These are phyloP conservation scores for Monarcha castaneiventris DNA, from an alignment of 2,113 vertebrate species.

Conservation along the genomic window DNA sequence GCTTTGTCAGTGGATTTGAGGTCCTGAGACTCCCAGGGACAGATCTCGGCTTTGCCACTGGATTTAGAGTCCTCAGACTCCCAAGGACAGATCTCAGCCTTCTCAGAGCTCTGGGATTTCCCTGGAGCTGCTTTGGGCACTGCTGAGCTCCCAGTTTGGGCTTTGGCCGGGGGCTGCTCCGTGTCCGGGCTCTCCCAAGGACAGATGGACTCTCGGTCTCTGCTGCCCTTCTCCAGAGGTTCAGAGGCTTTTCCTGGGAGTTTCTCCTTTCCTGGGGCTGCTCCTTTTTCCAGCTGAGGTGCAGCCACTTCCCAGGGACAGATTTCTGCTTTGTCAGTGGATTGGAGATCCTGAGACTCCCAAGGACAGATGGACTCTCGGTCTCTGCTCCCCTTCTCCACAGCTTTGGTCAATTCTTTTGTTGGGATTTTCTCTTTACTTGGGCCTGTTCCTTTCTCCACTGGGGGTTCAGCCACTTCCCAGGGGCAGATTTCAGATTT, in stretches of 20 bases:
- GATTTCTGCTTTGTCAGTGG: too few relatives aligned
- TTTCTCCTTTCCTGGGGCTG: rapidly evolving
- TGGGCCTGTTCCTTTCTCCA: too few relatives aligned
- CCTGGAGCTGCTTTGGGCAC: background rate
- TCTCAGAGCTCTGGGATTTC: background rate
- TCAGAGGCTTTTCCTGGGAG: rapidly evolving
- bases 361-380: too few relatives aligned
- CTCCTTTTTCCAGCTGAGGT: background rate
- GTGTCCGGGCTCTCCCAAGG: constrained; percentile 50
- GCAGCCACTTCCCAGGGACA: too few relatives aligned
- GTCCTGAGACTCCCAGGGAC: constrained; percentile 33
- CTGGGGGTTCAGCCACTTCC: too few relatives aligned
- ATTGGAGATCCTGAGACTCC: background rate
- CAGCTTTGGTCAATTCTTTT: too few relatives aligned
- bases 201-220: background rate
- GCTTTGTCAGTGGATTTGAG: too few relatives aligned
- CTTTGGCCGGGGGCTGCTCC: background rate
- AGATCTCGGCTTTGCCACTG: too few relatives aligned
- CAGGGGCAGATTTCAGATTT: background rate
- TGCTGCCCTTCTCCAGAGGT: background rate
- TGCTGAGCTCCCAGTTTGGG: background rate
- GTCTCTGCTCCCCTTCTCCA: too few relatives aligned
- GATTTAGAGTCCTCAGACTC: too few relatives aligned
- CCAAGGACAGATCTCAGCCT: constrained; percentile 46
- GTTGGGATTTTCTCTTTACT: too few relatives aligned